Conservation (phyloP, 1,140 invertebrate species). For the Drosophila seguyi region DNA sequence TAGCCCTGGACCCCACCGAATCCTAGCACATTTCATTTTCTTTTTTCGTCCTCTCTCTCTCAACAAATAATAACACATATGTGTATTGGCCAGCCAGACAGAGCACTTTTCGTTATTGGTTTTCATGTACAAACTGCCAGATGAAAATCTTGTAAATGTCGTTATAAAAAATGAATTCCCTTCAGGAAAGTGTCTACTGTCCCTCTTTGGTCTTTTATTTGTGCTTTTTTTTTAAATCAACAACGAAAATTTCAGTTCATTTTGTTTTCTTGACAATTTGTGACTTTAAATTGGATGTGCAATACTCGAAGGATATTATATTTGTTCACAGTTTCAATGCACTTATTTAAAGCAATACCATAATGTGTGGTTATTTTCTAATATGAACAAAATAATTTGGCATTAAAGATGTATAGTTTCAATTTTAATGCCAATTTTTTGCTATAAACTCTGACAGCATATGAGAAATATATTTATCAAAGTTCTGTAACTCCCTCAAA, state of each 20-base stretch:
- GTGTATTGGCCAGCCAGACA: constrained; percentile 28
- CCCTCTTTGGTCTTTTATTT: constrained; percentile 16
- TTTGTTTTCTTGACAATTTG: constrained; percentile 16
- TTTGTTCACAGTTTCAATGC: constrained; percentile 36
- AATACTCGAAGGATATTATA: constrained; percentile 34
- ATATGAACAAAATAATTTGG: no score
- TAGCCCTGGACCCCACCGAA: constrained; percentile 13
- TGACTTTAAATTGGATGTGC: constrained; percentile 8
- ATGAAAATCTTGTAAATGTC: constrained; percentile 18
- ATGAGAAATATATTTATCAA: background rate
- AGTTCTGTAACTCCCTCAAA: background rate
- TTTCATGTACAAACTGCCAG: constrained; percentile 41
- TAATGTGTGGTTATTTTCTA: background rate
- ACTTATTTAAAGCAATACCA: background rate
- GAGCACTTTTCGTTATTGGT: constrained; percentile 75
- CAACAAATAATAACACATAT: constrained; percentile 23
- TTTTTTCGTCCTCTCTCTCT: background rate
- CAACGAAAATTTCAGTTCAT: constrained; percentile 7
- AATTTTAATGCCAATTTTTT: no score
- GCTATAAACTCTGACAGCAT: no score
- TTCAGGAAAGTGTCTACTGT: constrained; percentile 20
- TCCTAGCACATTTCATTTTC: constrained; percentile 34
- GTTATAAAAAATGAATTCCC: constrained; percentile 26
- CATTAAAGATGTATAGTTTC: background rate
- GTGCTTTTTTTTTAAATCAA: constrained; percentile 48